Conservation (phyloP, 2,888 invertebrate genomes). For the Poecilobothrus nobilitatus region DNA sequence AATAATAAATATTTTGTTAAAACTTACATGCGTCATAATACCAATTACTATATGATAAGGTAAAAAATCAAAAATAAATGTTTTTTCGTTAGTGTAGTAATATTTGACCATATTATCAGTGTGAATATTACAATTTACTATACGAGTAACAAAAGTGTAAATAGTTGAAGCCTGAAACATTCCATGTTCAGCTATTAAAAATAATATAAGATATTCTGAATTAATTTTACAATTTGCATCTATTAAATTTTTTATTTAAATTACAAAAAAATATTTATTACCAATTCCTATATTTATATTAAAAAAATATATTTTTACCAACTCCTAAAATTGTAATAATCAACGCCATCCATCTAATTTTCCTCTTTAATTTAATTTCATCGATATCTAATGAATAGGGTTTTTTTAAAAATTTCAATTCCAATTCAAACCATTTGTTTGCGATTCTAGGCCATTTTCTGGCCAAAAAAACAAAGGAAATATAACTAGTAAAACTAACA, state of each 20-base stretch:
- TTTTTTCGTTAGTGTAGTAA: neutral
- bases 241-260: no score
- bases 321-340: neutral
- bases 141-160: neutral
- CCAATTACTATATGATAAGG: conserved; percentile 4
- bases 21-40: neutral
- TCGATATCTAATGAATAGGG: neutral
- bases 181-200: neutral
- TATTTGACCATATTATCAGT: neutral
- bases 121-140: neutral
- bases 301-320: neutral
- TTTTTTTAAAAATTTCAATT: neutral
- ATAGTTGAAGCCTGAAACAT: neutral
- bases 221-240: no score
- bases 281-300: no score
- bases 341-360: neutral
- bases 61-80: conserved; percentile 1
- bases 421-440: neutral
- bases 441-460: neutral
- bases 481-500: neutral
- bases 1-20: no score
- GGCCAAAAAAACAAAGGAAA: conserved; percentile 3
- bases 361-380: neutral
- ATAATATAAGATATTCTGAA: no score
- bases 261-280: no score